Conservation (phyloP, 2,113 vertebrate species). For the Haplochromis burtoni region DNA sequence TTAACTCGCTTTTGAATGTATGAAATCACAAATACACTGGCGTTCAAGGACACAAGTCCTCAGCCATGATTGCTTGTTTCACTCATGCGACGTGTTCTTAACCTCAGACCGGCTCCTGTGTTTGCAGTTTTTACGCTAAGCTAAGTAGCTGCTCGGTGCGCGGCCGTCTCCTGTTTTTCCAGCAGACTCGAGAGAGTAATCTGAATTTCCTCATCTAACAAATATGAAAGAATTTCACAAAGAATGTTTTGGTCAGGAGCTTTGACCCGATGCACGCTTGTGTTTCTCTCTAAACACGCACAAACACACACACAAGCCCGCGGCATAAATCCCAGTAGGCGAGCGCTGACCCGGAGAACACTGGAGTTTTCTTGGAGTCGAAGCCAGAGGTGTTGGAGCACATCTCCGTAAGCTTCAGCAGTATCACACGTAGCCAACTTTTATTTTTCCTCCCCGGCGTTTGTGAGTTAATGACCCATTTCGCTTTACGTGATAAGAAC, state of each 20-base stretch:
- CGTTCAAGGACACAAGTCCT: not conserved
- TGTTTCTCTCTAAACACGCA: not conserved
- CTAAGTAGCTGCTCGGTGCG: not conserved
- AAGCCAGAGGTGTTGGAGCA: not conserved
- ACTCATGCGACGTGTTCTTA: not conserved
- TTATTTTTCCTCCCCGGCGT: not conserved
- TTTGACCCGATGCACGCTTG: not conserved
- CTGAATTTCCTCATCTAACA: not conserved
- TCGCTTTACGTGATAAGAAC: conserved; percentile 20
- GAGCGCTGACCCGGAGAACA: not conserved
- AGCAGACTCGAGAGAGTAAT: not conserved
- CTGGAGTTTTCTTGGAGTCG: not conserved
- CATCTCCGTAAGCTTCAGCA: not conserved
- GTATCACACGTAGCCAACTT: not conserved
- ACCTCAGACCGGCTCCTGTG: not conserved
- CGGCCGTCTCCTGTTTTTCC: not conserved
- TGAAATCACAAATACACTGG: not conserved
- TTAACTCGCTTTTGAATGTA: not conserved
- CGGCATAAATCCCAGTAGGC: not conserved
- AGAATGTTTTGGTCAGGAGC: not conserved
- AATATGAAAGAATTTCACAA: not conserved
- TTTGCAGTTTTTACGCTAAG: not conserved
- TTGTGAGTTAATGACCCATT: conserved; percentile 14
- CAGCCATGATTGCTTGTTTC: not conserved
- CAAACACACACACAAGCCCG: not conserved